Base-by-base conservation (phyloP, 2,888 invertebrate species). In the Drosophila stalkeri region DNA sequence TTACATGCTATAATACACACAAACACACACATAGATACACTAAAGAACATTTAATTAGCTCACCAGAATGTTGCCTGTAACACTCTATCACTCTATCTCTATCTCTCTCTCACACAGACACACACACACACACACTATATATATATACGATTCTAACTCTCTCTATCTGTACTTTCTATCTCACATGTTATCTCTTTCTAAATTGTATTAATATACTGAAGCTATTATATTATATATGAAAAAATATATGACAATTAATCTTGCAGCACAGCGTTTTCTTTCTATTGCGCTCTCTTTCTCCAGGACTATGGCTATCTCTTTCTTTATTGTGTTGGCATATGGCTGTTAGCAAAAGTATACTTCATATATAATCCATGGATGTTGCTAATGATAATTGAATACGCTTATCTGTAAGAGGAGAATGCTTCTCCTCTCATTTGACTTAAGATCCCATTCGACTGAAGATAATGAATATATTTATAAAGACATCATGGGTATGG, bases 161-260 rank as follows among this genome's bases (percentile, higher is more conserved):
- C 18, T 52, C 39, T 39, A 16, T n/a, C 31, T 18, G 12, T 27
- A 39, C 47, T 14, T 49, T 43, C 41, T 47, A 56, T 44, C 52
- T 64, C 61, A 41, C 44, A 76, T 77, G 72, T 77, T 72, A 72
- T 66, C 75, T 72, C 70, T 59, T 65, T 72, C 82, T 72, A 75
- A 71, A 75, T 55, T 52, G 54, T 66, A 71, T 65, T 73, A 63
- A 72, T 76, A 70, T 71, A 81, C 63, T 69, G 43, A 62, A 37
- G 46, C 63, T 62, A 67, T 73, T 62, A 62, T 64, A 69, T 62
- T 57, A 63, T 75, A 63, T 75, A 75, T 83, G 63, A 51, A 35
- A 49, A 55, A 81, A 81, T 67, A 80, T 70, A 71, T 73, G 54
- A 78, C 79, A 71, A 69, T 64, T 82, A 82, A 82, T 86, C 70